Conservation (phyloP, 1,140 invertebrate species). For the Tetragnatha versicolor region DNA sequence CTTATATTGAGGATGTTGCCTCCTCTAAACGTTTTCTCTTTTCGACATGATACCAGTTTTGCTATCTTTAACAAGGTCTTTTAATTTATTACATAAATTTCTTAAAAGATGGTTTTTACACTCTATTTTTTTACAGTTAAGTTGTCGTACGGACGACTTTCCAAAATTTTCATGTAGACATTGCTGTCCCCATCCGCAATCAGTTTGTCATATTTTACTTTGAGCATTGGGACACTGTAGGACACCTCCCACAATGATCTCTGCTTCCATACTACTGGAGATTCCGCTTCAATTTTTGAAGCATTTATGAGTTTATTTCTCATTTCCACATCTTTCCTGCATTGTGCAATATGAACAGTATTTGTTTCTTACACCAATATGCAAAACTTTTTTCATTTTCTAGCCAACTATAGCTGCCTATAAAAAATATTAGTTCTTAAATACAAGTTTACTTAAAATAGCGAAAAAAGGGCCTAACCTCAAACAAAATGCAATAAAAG, state of each 20-base stretch:
- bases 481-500: too few relatives aligned
- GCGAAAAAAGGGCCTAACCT: too few relatives aligned
- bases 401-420: too few relatives aligned
- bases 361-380: constrained; percentile 63
- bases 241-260: constrained; percentile 64
- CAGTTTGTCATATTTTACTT: constrained; percentile 62
- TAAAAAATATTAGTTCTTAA: too few relatives aligned
- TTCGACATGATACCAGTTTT: constrained; percentile 56
- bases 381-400: constrained; percentile 63
- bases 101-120: constrained; percentile 61
- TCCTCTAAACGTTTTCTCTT: constrained; percentile 35
- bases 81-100: constrained; percentile 61
- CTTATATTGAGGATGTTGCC: constrained; percentile 53
- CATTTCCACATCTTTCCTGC: not conserved
- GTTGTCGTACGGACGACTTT: constrained; percentile 59
- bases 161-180: constrained; percentile 61
- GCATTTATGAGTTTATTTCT: constrained; percentile 58
- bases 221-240: constrained; percentile 61
- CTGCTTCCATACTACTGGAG: constrained; percentile 65
- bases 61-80: constrained; percentile 37
- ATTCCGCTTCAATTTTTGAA: constrained; percentile 61
- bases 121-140: constrained; percentile 62
- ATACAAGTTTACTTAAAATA: too few relatives aligned
- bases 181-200: constrained; percentile 66
- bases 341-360: constrained; percentile 61